Percentiles rank a stretch among this genome's conserved stretches.
Evolutionary conservation across 2,113 vertebrate species (phyloP).

Genomic region (Trogon melanurus): DNA sequence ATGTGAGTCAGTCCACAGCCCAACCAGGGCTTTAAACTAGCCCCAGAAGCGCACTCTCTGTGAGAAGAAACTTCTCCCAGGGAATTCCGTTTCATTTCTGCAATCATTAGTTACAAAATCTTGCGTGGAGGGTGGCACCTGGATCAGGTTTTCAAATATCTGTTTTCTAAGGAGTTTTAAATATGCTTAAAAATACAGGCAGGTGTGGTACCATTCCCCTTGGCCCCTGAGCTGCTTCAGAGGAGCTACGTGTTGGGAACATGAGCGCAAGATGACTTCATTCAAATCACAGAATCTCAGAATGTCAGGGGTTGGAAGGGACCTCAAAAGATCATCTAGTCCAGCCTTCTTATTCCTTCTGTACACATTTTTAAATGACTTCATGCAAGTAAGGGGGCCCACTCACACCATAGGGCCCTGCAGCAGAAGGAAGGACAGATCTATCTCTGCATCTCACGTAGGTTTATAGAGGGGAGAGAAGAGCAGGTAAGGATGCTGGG

Average conservation of each 20-base stretch:
- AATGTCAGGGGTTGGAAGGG: too few species aligned
- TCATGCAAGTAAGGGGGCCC: background rate
- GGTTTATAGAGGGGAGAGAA: background rate
- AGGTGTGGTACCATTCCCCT: background rate
- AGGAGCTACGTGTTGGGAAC: background rate
- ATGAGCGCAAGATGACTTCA: background rate
- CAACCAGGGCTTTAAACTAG: background rate
- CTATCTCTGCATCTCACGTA: background rate
- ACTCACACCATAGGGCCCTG: background rate
- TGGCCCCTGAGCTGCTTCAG: background rate
- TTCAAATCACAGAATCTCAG: too few species aligned
- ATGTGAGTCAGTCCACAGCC: background rate
- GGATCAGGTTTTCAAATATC: background rate
- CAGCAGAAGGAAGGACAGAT: background rate
- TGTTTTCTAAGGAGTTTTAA: background rate
- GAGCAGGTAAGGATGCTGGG: background rate
- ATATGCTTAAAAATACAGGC: background rate
- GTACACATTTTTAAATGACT: background rate
- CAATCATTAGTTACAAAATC: background rate
- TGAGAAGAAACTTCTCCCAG: background rate
- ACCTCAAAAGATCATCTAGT: too few species aligned
- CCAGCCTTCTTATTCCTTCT: background rate
- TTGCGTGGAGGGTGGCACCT: background rate
- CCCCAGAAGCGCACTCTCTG: background rate
- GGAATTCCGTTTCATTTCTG: background rate